Evolutionary conservation across 2,888 invertebrate genomes (phyloP).

Genomic region (Ophioninae sp.): DNA sequence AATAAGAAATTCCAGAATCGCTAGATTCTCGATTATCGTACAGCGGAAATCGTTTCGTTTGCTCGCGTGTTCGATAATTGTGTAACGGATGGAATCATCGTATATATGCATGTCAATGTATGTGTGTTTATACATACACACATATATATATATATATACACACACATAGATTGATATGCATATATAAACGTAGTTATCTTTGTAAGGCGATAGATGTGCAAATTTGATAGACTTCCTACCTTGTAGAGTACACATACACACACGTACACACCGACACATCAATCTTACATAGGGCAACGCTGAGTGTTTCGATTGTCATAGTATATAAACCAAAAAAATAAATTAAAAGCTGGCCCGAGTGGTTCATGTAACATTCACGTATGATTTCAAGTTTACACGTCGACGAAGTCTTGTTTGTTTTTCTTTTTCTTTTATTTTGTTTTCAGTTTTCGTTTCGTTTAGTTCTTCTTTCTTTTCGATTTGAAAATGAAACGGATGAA

Average conservation of each 20-base stretch:
- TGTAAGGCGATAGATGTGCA: slow-evolving; percentile 38
- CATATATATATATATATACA: not conserved
- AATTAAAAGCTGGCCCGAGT: slow-evolving; percentile 75
- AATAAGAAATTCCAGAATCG: not conserved
- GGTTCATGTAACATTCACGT: slow-evolving; percentile 72
- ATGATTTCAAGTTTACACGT: slow-evolving; percentile 61
- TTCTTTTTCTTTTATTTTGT: slow-evolving; percentile 29
- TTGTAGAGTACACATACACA: slow-evolving; percentile 47
- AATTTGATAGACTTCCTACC: slow-evolving; percentile 57
- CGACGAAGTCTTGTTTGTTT: slow-evolving; percentile 54
- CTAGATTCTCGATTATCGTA: not conserved
- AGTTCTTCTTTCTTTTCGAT: slow-evolving; percentile 43
- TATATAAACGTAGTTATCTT: not conserved
- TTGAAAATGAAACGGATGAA: slow-evolving; percentile 69
- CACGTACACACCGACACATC: slow-evolving; percentile 45
- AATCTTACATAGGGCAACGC: slow-evolving; percentile 47
- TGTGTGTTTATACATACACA: too few species aligned
- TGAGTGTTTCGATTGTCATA: slow-evolving; percentile 53
- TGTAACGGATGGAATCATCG: not conserved
- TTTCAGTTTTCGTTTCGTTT: slow-evolving; percentile 17
- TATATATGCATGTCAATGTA: too few species aligned
- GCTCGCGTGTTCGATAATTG: not conserved
- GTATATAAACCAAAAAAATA: slow-evolving; percentile 57
- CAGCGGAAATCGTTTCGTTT: not conserved
- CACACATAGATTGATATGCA: too few species aligned